phyloP scores from a whole-genome alignment of 2,113 vertebrate species.

The Orientallactaga bullata region DNA sequence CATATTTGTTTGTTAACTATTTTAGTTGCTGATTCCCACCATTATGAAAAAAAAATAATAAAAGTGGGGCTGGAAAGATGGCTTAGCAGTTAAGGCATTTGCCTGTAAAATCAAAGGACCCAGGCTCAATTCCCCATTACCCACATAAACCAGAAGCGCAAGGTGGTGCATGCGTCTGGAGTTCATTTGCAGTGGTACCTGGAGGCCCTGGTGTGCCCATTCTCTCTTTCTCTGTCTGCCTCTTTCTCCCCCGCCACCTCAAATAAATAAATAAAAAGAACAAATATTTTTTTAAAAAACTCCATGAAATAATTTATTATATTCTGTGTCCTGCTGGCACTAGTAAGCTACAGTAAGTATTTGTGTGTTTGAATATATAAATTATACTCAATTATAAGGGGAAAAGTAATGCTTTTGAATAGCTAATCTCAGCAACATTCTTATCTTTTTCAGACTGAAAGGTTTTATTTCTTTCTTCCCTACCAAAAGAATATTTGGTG shows the following conservation, averaged over 20 bases:
- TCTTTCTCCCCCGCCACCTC: too few relatives aligned
- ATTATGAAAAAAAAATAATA: background rate
- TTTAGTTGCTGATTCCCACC: constrained; percentile 18
- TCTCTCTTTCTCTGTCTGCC: too few relatives aligned
- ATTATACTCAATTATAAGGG: constrained; percentile 30
- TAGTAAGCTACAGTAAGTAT: constrained; percentile 5
- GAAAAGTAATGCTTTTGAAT: constrained; percentile 34
- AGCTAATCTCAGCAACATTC: background rate
- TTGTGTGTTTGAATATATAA: constrained; percentile 29
- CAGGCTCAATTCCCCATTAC: too few relatives aligned
- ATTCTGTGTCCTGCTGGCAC: background rate
- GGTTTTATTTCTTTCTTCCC: fast-evolving
- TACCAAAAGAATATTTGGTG: background rate
- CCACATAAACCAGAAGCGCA: too few relatives aligned
- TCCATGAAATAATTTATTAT: background rate
- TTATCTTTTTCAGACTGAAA: background rate
- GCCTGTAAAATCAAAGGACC: too few relatives aligned
- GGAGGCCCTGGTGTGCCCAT: too few relatives aligned
- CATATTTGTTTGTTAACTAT: background rate
- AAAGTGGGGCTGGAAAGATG: too few relatives aligned
- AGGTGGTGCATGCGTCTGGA: too few relatives aligned
- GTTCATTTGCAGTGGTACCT: too few relatives aligned
- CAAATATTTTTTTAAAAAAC: background rate
- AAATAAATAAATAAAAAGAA: too few relatives aligned
- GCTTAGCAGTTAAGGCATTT: too few relatives aligned